phyloP scores from a whole-genome alignment of 2,888 invertebrate genomes.

The Leucania comma region DNA sequence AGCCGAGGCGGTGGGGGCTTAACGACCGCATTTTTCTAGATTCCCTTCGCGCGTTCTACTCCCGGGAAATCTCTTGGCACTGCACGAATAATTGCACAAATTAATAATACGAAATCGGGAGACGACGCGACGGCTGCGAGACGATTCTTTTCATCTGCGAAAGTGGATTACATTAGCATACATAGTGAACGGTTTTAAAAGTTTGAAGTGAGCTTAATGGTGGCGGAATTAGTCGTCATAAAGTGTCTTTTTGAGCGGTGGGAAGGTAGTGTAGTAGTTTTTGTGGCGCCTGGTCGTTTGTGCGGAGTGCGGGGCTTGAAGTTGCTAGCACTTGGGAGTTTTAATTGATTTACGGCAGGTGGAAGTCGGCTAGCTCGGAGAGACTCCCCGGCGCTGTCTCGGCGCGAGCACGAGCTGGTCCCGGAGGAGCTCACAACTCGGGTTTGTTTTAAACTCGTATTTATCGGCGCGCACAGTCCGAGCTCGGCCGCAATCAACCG shows the following conservation, averaged over 20 bases:
- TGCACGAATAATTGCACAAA: slow-evolving; percentile 85
- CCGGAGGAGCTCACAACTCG: slow-evolving; percentile 60
- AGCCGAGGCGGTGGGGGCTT: slow-evolving; percentile 77
- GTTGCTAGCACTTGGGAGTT: slow-evolving; percentile 73
- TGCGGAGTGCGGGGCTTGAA: slow-evolving; percentile 50
- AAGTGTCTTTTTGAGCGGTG: slow-evolving; percentile 56
- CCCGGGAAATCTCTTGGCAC: slow-evolving; percentile 83
- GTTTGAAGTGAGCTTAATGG: slow-evolving; percentile 68
- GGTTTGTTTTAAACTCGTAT: slow-evolving; percentile 77
- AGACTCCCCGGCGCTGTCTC: slow-evolving; percentile 57
- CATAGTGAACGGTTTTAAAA: slow-evolving; percentile 66
- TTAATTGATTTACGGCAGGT: slow-evolving; percentile 83
- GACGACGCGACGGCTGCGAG: slow-evolving; percentile 68
- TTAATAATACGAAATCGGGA: slow-evolving; percentile 84
- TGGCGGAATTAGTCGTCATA: slow-evolving; percentile 66
- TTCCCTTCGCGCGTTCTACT: slow-evolving; percentile 79
- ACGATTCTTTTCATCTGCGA: slow-evolving; percentile 74
- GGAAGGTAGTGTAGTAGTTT: slow-evolving; percentile 68
- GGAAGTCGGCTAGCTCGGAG: slow-evolving; percentile 59
- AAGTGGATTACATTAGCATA: slow-evolving; percentile 78
- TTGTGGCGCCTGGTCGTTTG: slow-evolving; percentile 56
- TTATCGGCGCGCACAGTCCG: slow-evolving; percentile 67
- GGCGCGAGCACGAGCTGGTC: slow-evolving; percentile 54
- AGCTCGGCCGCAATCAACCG: slow-evolving; percentile 67
- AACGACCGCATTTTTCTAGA: slow-evolving; percentile 88